A percentile compares a stretch with the other conserved stretches of the same genome.
phyloP scores from a whole-genome alignment of 2,113 vertebrate species.

The Eurypyga helias region DNA sequence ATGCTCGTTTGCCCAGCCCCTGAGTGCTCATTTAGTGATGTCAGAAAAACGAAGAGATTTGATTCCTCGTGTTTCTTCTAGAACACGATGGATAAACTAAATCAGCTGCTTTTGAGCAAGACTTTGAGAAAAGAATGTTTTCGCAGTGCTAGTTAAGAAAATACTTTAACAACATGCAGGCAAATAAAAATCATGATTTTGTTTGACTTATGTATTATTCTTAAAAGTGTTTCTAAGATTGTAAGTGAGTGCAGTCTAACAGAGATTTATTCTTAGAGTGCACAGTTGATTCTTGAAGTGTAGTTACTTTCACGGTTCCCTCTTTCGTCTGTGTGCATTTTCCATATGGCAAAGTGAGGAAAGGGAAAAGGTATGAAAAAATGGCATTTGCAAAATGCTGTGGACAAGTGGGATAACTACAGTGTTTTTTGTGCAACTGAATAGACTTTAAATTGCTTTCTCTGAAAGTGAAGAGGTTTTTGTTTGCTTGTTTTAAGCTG shows the following conservation, averaged over 20 bases:
- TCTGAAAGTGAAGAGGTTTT: not conserved
- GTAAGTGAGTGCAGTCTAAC: not conserved
- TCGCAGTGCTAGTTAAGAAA: not conserved
- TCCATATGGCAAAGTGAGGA: not conserved
- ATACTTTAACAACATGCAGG: not conserved
- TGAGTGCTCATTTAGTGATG: not conserved
- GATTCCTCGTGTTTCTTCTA: not conserved
- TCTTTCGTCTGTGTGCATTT: not conserved
- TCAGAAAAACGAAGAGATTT: not conserved
- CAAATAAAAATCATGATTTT: not conserved
- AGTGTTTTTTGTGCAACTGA: not conserved
- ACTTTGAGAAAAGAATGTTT: not conserved
- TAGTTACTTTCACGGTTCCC: not conserved
- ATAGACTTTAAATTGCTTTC: not conserved
- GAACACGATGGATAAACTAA: not conserved
- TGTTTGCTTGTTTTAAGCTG: not conserved
- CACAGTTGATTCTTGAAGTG: not conserved
- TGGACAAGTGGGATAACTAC: not conserved
- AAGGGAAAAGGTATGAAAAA: not conserved
- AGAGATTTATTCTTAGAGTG: not conserved
- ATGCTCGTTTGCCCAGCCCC: conserved; percentile 43
- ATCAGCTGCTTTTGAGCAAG: not conserved
- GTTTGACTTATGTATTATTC: not conserved
- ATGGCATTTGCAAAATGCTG: not conserved
- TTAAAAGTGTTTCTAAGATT: not conserved